Percentiles rank a stretch among this genome's conserved stretches.
These are phyloP conservation scores for Trachymyrmex cornetzi DNA, from an alignment of 1,140 invertebrate genomes.

Conservation along the genomic window DNA sequence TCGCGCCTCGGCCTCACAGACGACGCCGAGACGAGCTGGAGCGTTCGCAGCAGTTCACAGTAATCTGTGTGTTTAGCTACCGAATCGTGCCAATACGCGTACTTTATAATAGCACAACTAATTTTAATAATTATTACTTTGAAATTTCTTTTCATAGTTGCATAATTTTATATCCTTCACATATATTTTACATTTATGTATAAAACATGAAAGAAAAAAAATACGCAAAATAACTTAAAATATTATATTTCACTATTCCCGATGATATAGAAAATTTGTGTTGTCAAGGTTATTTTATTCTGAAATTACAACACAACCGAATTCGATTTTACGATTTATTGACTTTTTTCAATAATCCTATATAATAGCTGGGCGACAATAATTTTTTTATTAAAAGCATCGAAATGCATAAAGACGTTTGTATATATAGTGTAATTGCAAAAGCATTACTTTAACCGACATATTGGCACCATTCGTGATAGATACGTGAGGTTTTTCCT, in stretches of 20 bases:
- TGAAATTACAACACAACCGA: not conserved
- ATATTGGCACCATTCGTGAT: not conserved
- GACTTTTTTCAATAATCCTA: not conserved
- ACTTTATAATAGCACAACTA: not conserved
- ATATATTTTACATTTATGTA: too few species aligned
- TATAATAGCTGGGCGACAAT: not conserved
- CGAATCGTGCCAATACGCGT: not conserved
- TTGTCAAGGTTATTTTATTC: not conserved
- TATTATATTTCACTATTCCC: not conserved
- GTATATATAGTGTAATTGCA: not conserved
- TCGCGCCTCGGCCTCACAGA: constrained; percentile 34
- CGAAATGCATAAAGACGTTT: not conserved
- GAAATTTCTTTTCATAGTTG: not conserved
- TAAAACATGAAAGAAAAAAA: not conserved
- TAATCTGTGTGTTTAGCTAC: constrained; percentile 28
- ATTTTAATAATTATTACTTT: not conserved
- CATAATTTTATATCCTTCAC: not conserved
- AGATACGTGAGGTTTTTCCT: not conserved
- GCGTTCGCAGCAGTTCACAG: not conserved
- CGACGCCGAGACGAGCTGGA: not conserved
- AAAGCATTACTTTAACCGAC: constrained; percentile 30
- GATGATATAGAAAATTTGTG: not conserved
- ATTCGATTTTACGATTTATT: not conserved
- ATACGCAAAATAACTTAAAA: not conserved
- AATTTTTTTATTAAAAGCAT: not conserved